These are phyloP conservation scores for Bellardia pandia DNA, from an alignment of 2,888 invertebrate genomes.

Conservation along the genomic window DNA sequence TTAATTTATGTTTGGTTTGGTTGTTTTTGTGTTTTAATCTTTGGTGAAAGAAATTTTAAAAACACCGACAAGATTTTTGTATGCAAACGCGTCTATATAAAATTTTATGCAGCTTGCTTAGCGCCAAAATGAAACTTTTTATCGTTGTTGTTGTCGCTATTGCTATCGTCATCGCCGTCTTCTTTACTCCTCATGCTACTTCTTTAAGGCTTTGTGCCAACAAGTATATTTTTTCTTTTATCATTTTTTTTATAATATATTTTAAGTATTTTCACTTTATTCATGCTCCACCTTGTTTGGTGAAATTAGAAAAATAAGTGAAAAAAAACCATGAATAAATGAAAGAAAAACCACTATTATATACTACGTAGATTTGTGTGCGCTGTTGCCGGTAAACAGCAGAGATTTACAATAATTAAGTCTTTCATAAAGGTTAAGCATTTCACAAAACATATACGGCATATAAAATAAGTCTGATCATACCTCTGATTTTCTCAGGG, in stretches of 20 bases:
- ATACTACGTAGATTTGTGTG: slow-evolving; percentile 19
- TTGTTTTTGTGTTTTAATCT: slow-evolving; percentile 51
- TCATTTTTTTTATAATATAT: slow-evolving; percentile 11
- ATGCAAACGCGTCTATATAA: slow-evolving; percentile 63
- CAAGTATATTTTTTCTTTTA: slow-evolving; percentile 48
- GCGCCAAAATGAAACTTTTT: slow-evolving; percentile 72
- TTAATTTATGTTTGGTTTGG: slow-evolving; percentile 11
- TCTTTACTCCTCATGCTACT: slow-evolving; percentile 40
- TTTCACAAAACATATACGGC: neutral
- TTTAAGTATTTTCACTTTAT: slow-evolving; percentile 71
- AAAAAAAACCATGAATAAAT: slow-evolving; percentile 62
- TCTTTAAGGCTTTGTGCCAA: slow-evolving; percentile 71
- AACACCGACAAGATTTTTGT: slow-evolving; percentile 62
- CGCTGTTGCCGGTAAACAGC: slow-evolving; percentile 31
- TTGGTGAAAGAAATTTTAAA: slow-evolving; percentile 53
- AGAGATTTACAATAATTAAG: slow-evolving; percentile 22
- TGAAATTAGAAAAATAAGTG: slow-evolving; percentile 60
- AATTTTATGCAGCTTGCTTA: slow-evolving; percentile 74
- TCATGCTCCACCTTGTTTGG: slow-evolving; percentile 69
- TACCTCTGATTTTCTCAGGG: too few species aligned
- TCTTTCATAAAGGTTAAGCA: neutral
- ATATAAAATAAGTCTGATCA: too few species aligned
- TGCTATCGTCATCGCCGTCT: neutral
- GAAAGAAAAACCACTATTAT: slow-evolving; percentile 56
- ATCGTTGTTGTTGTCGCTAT: neutral